A percentile compares a stretch with the other conserved stretches of the same genome.
Evolutionary conservation across 30 jellyfish, hydroid and myxozoan genomes (phyloP).

Genomic region (Chrysaora quinquecirrha): DNA sequence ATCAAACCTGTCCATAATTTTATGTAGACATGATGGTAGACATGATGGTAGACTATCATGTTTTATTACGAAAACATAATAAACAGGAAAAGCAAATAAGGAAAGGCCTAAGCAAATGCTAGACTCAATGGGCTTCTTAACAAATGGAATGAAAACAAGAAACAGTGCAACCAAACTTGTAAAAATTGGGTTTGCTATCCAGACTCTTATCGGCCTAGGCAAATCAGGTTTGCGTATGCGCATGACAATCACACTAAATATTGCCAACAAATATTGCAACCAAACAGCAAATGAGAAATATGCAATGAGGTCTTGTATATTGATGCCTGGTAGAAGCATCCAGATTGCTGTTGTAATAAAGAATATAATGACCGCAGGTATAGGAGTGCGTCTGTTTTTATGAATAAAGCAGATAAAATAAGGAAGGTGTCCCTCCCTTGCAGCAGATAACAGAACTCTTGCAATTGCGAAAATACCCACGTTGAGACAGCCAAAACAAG

Average conservation of each 20-base stretch:
- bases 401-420: no score
- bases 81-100: no score
- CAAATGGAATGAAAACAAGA: conserved; percentile 34
- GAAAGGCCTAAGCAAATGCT: no score
- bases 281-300: no score
- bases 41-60: conserved; percentile 15
- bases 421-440: no score
- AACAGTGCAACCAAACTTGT: conserved; percentile 14
- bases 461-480: conserved; percentile 21
- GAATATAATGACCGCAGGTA: conserved; percentile 24
- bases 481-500: conserved; percentile 43
- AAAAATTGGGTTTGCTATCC: conserved; percentile 43
- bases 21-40: not conserved
- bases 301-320: conserved; percentile 17
- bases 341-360: conserved; percentile 33
- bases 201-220: conserved; percentile 61
- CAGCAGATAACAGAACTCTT: conserved; percentile 61
- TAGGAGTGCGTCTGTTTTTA: no score
- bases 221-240: no score
- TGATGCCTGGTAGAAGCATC: conserved; percentile 7
- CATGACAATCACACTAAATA: no score
- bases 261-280: no score
- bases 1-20: not conserved
- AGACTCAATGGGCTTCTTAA: no score
- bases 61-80: no score